Percentiles rank a stretch among this genome's conserved stretches.
phyloP scores from a whole-genome alignment of 1,140 invertebrate genomes.

The Globodera rostochiensis region DNA sequence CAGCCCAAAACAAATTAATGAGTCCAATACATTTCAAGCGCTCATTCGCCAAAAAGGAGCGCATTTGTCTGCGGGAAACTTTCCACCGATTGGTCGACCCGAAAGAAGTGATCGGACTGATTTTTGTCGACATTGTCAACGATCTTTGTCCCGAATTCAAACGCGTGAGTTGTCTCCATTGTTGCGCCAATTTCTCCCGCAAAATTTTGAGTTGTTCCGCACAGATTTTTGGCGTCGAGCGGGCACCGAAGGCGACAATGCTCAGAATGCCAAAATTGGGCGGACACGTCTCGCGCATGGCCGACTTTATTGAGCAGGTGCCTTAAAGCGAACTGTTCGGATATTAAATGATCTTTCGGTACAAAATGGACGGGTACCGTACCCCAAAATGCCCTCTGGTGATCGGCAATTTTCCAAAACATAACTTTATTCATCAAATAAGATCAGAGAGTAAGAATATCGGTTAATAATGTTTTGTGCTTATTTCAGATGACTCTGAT shows the following conservation, averaged over 20 bases:
- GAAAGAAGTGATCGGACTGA: conserved; percentile 62
- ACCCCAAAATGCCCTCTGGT: not conserved
- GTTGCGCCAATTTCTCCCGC: not conserved
- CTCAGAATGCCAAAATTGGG: conserved; percentile 63
- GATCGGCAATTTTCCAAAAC: no score
- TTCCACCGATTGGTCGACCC: conserved; percentile 59
- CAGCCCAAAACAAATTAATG: not conserved
- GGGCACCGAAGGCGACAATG: conserved; percentile 59
- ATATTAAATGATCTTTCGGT: conserved; percentile 6
- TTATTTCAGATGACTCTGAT: conserved; percentile 53
- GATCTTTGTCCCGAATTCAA: conserved; percentile 63
- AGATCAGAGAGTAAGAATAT: no score
- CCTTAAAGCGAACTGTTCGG: not conserved
- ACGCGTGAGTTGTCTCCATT: conserved; percentile 34
- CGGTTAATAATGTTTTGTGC: conserved; percentile 18
- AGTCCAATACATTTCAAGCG: not conserved
- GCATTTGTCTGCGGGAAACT: conserved; percentile 59
- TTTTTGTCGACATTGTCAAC: conserved; percentile 63
- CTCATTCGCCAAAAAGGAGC: conserved; percentile 59
- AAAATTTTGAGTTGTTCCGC: conserved; percentile 33
- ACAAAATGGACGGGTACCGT: not conserved
- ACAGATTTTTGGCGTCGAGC: conserved; percentile 62
- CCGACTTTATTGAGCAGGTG: conserved; percentile 64
- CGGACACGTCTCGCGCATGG: conserved; percentile 58
- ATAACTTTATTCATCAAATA: no score